Evolutionary conservation across 1,140 invertebrate species (phyloP), one percentile per base, ranked within the genome.

Genomic region (Pristionchus pacificus): DNA sequence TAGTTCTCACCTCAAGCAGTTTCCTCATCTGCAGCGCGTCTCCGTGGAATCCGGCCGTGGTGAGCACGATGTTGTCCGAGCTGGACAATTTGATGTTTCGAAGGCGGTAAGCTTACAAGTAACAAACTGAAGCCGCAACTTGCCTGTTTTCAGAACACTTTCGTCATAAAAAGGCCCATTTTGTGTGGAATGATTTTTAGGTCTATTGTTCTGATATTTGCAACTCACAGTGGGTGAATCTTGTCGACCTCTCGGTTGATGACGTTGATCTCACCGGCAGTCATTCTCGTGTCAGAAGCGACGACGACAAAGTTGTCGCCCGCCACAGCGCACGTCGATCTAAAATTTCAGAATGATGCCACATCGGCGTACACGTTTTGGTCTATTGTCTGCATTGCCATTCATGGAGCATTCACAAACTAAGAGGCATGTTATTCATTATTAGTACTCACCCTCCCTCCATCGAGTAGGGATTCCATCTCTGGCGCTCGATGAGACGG

Each of bases 41-140:
- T 79, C 94, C 95, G 92, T 97, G 97, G 85, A 96, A 98, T 38
- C 96, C 96, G 68, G 91, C 89, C 68, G 89, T 90, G 1, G 91
- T 94, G 55, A 98, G 85, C 62, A 98, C 90, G 32, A 94, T 95
- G 38, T 49, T 49, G 19, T 6, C 6, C 38, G 38, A 49, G 6
- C 38, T 49, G 6, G 6, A 49, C 38, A 49, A 49, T 49, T 6
- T 19, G 19, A 49, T 49, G 38, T 10, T 10, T 10, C 6, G 19
- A 6, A 49, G 6, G 38, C 38, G 6, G 19, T 19, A 19, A 10
- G 38, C 6, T 49, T 19, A 6, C 6, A 49, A 49, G 19, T 49
- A 19, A 49, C 38, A 49, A 49, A n/a, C n/a, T n/a, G n/a, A n/a
- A n/a, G n/a, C n/a, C n/a, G n/a, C n/a, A n/a, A n/a, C n/a, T n/a